Conservation (phyloP, 2,888 invertebrate species). For the Ophonus ardosiacus region DNA sequence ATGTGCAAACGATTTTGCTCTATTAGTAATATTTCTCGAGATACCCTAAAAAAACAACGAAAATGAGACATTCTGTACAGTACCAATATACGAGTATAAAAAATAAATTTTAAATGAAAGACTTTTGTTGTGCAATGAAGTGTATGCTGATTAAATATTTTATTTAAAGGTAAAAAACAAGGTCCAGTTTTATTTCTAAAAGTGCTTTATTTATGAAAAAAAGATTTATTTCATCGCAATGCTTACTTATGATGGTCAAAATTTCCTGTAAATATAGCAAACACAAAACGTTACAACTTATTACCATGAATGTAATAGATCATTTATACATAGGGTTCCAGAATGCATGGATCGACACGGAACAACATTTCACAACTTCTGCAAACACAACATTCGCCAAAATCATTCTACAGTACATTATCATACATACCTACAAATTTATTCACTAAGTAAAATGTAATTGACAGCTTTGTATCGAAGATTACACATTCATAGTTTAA, state of each 20-base stretch:
- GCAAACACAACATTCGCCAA: slow-evolving; percentile 57
- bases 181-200: slow-evolving; percentile 40
- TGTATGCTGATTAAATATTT: too few relatives aligned
- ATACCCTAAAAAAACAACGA: too few relatives aligned
- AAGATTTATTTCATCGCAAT: slow-evolving; percentile 55
- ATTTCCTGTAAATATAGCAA: slow-evolving; percentile 61
- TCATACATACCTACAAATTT: slow-evolving; percentile 52
- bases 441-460: slow-evolving; percentile 49
- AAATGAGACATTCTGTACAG: too few relatives aligned
- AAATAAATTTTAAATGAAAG: too few relatives aligned
- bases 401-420: slow-evolving; percentile 45
- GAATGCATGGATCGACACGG: slow-evolving; percentile 48
- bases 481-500: slow-evolving; percentile 36
- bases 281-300: slow-evolving; percentile 56
- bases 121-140: background rate
- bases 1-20: too few relatives aligned
- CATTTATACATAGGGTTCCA: slow-evolving; percentile 57
- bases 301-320: slow-evolving; percentile 56
- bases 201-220: slow-evolving; percentile 63
- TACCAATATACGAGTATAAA: too few relatives aligned
- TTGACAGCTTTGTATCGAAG: slow-evolving; percentile 50
- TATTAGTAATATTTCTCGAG: too few relatives aligned
- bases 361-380: slow-evolving; percentile 40
- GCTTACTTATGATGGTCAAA: slow-evolving; percentile 58
- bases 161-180: background rate